Evolutionary conservation across 2,113 vertebrate species (phyloP).

Genomic region (Cyprinus carpio): DNA sequence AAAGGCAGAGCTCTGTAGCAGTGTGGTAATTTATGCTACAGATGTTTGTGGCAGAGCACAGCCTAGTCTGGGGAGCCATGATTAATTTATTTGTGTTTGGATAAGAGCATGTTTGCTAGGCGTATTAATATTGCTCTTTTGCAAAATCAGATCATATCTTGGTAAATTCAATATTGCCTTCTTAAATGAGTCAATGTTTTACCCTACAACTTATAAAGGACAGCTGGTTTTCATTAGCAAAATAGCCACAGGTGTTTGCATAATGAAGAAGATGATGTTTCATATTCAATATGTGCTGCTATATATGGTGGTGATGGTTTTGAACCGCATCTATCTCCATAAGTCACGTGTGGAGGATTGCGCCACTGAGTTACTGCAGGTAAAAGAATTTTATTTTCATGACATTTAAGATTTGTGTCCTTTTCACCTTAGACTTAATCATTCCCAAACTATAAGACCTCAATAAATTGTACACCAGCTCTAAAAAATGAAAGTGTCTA

Average conservation of each 20-base stretch:
- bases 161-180: conserved; percentile 68
- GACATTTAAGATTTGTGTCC: conserved; percentile 16
- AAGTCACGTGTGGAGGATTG: background rate
- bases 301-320: background rate
- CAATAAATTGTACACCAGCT: background rate
- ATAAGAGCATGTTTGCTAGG: conserved; percentile 64
- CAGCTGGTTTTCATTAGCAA: conserved; percentile 60
- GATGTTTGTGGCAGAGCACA: conserved; percentile 66
- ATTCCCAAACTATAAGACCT: background rate
- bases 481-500: background rate
- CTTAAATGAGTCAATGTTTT: conserved; percentile 64
- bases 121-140: conserved; percentile 73
- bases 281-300: background rate
- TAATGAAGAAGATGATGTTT: conserved; percentile 11
- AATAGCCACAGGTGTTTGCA: conserved; percentile 62
- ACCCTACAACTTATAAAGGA: conserved; percentile 52
- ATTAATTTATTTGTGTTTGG: conserved; percentile 72
- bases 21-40: conserved; percentile 66
- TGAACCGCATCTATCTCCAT: too few species aligned
- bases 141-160: conserved; percentile 65
- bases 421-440: background rate
- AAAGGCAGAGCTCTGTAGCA: conserved; percentile 51
- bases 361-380: background rate
- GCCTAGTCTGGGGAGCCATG: conserved; percentile 59
- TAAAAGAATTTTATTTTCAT: conserved; percentile 1